A percentile compares a stretch with the other conserved stretches of the same genome.
phyloP scores from a whole-genome alignment of 53 echinoderm and acorn worm genomes.

The Crossaster papposus region DNA sequence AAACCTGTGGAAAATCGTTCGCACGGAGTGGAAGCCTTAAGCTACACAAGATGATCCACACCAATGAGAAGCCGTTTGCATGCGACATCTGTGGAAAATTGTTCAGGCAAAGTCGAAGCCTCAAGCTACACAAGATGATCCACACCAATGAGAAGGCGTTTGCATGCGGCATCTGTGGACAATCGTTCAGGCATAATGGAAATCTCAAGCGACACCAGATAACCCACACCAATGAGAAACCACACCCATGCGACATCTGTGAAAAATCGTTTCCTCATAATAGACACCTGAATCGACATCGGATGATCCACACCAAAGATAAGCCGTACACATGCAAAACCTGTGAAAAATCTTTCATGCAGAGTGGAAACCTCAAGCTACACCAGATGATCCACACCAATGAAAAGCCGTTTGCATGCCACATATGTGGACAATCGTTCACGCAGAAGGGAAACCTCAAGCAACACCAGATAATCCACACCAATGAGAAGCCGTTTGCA shows the following conservation, averaged over 20 bases:
- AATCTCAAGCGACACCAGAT: background rate
- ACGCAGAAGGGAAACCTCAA: too few species aligned
- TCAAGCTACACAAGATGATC: background rate
- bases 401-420: background rate
- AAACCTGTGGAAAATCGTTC: too few species aligned
- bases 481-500: background rate
- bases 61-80: slow-evolving; percentile 28
- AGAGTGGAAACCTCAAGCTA: background rate
- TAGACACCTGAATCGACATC: background rate
- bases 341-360: background rate
- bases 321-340: slow-evolving; percentile 65
- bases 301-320: background rate
- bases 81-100: slow-evolving; percentile 1
- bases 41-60: background rate
- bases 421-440: too few species aligned
- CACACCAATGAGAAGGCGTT: background rate
- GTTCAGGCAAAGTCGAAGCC: background rate
- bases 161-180: background rate
- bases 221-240: background rate
- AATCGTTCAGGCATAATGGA: background rate
- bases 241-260: background rate
- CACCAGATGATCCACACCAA: background rate
- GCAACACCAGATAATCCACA: background rate
- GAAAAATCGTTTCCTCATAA: background rate
- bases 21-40: too few species aligned